Evolutionary conservation across 1,140 invertebrate genomes (phyloP), one percentile per base, ranked within the genome.

Genomic region (Anthonomus grandis): DNA sequence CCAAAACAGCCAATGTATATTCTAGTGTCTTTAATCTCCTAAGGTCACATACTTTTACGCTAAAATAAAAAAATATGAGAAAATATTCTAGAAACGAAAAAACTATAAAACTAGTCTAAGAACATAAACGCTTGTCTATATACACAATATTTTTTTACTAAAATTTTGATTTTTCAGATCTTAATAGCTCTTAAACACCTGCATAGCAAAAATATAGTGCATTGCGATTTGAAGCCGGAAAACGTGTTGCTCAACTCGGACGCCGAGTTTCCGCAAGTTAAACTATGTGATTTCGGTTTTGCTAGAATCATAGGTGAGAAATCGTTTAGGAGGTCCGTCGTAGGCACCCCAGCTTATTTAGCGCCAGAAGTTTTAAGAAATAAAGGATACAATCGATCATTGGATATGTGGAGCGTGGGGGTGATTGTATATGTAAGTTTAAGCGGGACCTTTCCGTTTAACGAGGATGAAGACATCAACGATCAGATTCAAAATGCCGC

Each of bases 361-460:
- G 96, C 97, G n/a, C 96, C 97, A 0, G 95, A 98, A 79, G 97
- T 99, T 1, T 77, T 99, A 13, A 83, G 95, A 50, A 98, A 98
- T 74, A 98, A 98, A 77, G 94, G 96, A 9, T 99, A 99, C 78
- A 99, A 99, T 77, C 81, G 96, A 17, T 97, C 94, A 0, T 77
- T 99, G 62, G 97, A 99, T 77, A 98, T 99, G 96, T 99, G 97
- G 97, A 96, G 93, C 67, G 95, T 98, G 45, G 97, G 97, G 18
- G 97, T 99, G 0, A 98, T 99, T 63, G 87, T 98, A 45, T 99
- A 99, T 74, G 97, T 90, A 15, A 96, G 93, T 63, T 77, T 98
- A 24, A 95, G 91, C 68, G 96, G 96, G 51, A 98, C 96, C 0
- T 99, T 98, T 79, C 96, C 96, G 25, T 99, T 99, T 75, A 98